Base-by-base conservation (phyloP, 1,140 invertebrate genomes). In the Brachionus manjavacas region DNA sequence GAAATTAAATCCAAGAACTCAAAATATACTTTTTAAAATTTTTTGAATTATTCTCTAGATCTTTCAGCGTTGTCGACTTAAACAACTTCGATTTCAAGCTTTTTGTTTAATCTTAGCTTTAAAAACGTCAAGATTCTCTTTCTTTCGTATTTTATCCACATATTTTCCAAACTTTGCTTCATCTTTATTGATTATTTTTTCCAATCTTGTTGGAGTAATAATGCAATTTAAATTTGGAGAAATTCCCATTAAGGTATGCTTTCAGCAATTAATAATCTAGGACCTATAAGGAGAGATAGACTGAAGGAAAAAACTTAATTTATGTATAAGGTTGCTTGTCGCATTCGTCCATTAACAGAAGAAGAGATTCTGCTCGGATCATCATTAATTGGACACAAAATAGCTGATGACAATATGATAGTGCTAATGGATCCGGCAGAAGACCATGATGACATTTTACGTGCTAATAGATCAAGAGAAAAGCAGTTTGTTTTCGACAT, bases 401-500 rank as follows among this genome's bases (percentile, higher is more conserved):
- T 91, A 35, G 91, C 91, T 80, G 86, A 90, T 49, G 89, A 91
- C 87, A 91, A 84, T 74, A 92, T 92, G 89, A 90, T 93, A 3
- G 90, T 93, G 8, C 87, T 94, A 74, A 90, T 92, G 84, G 93
- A 94, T 85, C 91, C 91, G 0, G 85, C 86, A 20, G 92, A 93
- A 74, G 92, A 93, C 80, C 92, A 91, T 85, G 91, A 91, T 79
- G 92, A 93, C 86, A 89, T 92, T 35, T 87, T 93, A n/a, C 88
- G 92, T 84, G 91, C 91, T 85, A 93, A 93, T 88, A 89, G 93
- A 78, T 92, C 90, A 23, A 87, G 87, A 87, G 92, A 93, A 70
- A 93, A 94, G 85, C 93, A 95, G 87, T 97, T 95, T 90, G 92
- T 93, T 0, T 97, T 95, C 88, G 95, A 98, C 88, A 91, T 93